Evolutionary conservation across 2,113 vertebrate species (phyloP).

Genomic region (Panthera leo): DNA sequence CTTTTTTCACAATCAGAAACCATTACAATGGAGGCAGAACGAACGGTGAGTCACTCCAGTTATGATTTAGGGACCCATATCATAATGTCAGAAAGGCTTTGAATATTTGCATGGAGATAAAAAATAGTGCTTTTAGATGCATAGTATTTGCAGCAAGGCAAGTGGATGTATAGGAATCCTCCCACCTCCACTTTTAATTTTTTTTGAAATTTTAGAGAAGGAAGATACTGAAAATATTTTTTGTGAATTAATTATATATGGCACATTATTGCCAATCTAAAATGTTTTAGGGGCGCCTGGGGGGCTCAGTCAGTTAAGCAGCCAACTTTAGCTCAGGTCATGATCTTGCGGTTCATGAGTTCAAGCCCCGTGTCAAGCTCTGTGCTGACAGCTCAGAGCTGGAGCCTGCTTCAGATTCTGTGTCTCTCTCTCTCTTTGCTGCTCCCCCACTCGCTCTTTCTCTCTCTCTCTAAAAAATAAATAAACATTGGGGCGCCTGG

Average conservation of each 20-base stretch:
- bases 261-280: slow-evolving; percentile 15
- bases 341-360: no score
- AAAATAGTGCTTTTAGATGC: background rate
- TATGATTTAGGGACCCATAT: background rate
- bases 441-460: no score
- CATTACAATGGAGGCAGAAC: background rate
- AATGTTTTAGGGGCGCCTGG: background rate
- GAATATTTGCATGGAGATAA: background rate
- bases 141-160: background rate
- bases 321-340: no score
- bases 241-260: slow-evolving; percentile 22
- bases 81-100: background rate
- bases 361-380: no score
- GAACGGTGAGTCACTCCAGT: background rate
- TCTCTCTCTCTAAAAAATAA: no score
- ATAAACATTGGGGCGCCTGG: no score
- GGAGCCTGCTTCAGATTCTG: no score
- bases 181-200: background rate
- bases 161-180: background rate
- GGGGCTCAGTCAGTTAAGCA: no score
- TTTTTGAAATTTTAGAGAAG: slow-evolving; percentile 45
- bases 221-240: slow-evolving; percentile 25
- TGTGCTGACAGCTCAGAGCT: no score
- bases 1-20: background rate
- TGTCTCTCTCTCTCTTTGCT: no score